Base-by-base conservation (phyloP, 2,797 vertebrate genomes). In the Pseudotriccus pelzelni region DNA sequence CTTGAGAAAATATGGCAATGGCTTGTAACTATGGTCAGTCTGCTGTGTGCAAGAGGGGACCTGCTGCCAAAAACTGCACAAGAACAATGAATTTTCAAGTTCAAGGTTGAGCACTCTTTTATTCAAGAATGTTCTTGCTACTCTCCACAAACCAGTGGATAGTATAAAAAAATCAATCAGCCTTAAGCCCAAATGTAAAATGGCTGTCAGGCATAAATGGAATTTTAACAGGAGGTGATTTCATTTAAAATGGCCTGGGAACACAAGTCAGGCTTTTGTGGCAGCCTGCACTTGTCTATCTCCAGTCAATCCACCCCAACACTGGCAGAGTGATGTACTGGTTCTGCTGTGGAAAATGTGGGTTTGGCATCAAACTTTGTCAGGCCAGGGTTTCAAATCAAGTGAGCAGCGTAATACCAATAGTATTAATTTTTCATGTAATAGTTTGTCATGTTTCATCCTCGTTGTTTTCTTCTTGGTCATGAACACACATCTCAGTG, bases 201-300 rank as follows among this genome's bases (percentile, higher is more conserved):
- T 2, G 36, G 11, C 11, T 58, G 1, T 30, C 9, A 62, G 14
- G 5, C 11, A 27, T 22, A 47, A 68, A n/a, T 9, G 5, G 14
- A 34, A 47, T 44, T 43, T 41, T 86, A 41, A 3, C 8, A 74
- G 47, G 23, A 52, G 15, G 3, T 10, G 7, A 28, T 60, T 68
- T 85, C 1, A 47, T 36, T 52, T 76, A 24, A 53, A 79, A 70
- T 0, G 0, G 2, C 9, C 9, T 55, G 23, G 15, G 25, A 81
- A 44, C 9, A 20, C 13, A 53, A 27, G 19, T 41, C 5, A 7
- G 14, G 10, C 0, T 66, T 73, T 56, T 87, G 21, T 6, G 56
- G 7, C 21, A 49, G 36, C 47, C 8, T 4, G 1, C 1, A 0
- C 9, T 53, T 58, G 8, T 6, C 3, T 24, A 1, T 36, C 23